These are phyloP conservation scores for Umimayanthus kanabou DNA, from an alignment of 92 coral and sea anemone genomes.

Conservation along the genomic window DNA sequence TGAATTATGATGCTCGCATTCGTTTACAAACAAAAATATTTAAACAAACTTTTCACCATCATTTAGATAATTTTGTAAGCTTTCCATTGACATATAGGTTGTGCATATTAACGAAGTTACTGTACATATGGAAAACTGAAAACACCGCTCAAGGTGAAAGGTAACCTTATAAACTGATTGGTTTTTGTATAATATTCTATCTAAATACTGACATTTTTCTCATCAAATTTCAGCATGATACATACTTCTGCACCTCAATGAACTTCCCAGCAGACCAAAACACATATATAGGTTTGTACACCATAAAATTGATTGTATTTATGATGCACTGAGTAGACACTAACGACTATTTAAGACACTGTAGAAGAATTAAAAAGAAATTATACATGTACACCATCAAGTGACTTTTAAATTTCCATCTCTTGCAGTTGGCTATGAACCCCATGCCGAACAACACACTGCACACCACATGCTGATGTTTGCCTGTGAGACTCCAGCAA, in stretches of 20 bases:
- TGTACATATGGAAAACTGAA: no score
- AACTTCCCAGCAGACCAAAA: conserved; percentile 55
- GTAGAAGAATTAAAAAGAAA: neutral
- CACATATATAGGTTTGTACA: conserved; percentile 72
- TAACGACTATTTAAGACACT: neutral
- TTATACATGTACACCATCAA: neutral
- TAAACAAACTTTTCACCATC: no score
- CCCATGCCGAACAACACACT: conserved; percentile 94
- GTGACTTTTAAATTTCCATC: no score
- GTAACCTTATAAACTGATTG: no score
- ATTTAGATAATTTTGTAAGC: no score
- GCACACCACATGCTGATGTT: conserved; percentile 98
- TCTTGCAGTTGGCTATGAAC: conserved; percentile 80
- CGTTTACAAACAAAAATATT: no score
- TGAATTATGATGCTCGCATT: no score
- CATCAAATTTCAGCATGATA: conserved; percentile 68
- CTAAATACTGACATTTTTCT: neutral
- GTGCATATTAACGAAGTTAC: no score
- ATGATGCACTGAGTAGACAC: neutral
- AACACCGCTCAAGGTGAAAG: no score
- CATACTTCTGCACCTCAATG: conserved; percentile 84
- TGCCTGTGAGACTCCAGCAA: conserved; percentile 72
- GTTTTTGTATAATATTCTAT: no score
- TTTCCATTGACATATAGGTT: no score
- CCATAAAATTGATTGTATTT: no score